phyloP scores from a whole-genome alignment of 2,113 vertebrate species.

The Morone chrysops region DNA sequence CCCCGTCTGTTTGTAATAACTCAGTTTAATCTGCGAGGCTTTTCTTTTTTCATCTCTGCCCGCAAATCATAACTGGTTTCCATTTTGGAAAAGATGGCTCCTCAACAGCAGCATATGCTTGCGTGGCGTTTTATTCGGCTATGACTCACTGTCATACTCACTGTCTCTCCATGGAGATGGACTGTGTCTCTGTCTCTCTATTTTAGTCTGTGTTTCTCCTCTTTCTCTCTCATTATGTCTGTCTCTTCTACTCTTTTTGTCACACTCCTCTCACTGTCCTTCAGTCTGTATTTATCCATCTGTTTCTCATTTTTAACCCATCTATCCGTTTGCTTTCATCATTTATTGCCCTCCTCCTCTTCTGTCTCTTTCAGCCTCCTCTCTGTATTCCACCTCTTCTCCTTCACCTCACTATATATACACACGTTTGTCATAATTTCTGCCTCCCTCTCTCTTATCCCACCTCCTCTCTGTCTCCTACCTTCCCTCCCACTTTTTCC shows the following conservation, averaged over 20 bases:
- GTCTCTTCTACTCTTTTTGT: slow-evolving; percentile 37
- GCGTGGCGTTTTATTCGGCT: slow-evolving; percentile 66
- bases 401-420: slow-evolving; percentile 36
- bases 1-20: slow-evolving; percentile 59
- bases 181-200: slow-evolving; percentile 57
- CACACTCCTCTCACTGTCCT: slow-evolving; percentile 45
- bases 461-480: slow-evolving; percentile 63
- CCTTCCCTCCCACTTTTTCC: slow-evolving; percentile 57
- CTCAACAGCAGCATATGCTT: slow-evolving; percentile 72
- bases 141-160: slow-evolving; percentile 70
- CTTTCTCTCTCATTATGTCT: slow-evolving; percentile 53
- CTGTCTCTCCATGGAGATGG: slow-evolving; percentile 47
- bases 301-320: slow-evolving; percentile 28
- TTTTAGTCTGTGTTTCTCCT: slow-evolving; percentile 37
- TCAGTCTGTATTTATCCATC: slow-evolving; percentile 32
- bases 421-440: slow-evolving; percentile 47
- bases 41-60: slow-evolving; percentile 20
- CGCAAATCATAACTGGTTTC: slow-evolving; percentile 65
- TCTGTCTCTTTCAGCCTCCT: slow-evolving; percentile 49
- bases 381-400: slow-evolving; percentile 58
- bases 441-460: slow-evolving; percentile 45
- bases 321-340: slow-evolving; percentile 37
- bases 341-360: slow-evolving; percentile 29
- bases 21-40: slow-evolving; percentile 47
- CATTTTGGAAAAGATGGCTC: slow-evolving; percentile 74